Base-by-base conservation (phyloP, 2,888 invertebrate species). In the Masnerella sp. region DNA sequence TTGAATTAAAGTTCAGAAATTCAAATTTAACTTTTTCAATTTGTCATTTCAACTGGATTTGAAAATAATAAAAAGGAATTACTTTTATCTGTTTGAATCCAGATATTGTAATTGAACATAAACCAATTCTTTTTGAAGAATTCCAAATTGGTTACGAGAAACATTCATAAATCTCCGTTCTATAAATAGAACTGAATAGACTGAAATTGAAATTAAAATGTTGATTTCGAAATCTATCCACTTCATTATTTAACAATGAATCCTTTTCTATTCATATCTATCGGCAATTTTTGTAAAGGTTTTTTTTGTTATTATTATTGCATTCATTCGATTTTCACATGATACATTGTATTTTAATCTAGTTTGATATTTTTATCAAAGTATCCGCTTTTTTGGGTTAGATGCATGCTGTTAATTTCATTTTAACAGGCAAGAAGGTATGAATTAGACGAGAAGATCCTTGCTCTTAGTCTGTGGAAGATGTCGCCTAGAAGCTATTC, bases 341-440 rank as follows among this genome's bases (percentile, higher is more conserved):
- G 28, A 28, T 28, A 28, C 28, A 28, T 28, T 28, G 28, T n/a
- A 28, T 28, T 28, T 28, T 28, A 2, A 28, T 28, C 28, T 28
- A 28, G 28, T 28, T 28, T 28, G 28, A 28, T 28, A 28, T 28
- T 28, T n/a, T 28, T 28, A 28, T 28, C 28, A 28, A 28, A 28
- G 28, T 28, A 28, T 28, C 28, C 28, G 28, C 28, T 28, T 28
- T 28, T 28, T 28, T 28, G 28, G 28, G 28, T 28, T n/a, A 2
- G 28, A 28, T 28, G 28, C 28, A 28, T 28, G 28, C 28, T 28
- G 28, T 28, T 28, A 28, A 28, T 28, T 28, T 28, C 28, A 28
- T 28, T 40, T 40, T 36, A 36, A 36, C 34, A 61, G 61, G 61
- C 12, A 8, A 38, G 49, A 61, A 47, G 38, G 28, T 61, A 28